A percentile compares a stretch with the other conserved stretches of the same genome.
Conservation (phyloP, 2,113 vertebrate species). For the Athene noctua region DNA sequence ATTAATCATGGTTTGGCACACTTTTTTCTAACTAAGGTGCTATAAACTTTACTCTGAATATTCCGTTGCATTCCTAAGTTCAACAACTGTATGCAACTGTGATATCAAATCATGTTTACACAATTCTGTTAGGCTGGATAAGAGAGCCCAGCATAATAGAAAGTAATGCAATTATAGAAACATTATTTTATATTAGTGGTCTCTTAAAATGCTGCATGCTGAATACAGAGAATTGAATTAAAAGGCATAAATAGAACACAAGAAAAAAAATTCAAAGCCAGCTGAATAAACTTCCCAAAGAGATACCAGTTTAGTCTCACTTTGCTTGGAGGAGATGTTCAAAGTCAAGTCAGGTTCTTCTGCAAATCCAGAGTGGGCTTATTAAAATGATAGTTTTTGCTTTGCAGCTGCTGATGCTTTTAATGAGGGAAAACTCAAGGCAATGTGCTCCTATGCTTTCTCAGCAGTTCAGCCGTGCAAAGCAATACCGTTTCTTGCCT, state of each 20-base stretch:
- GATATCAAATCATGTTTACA: neutral
- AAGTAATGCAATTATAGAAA: slow-evolving; percentile 43
- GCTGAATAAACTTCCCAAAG: neutral
- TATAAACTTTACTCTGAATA: neutral
- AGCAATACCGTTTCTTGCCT: neutral
- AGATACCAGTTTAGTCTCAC: neutral
- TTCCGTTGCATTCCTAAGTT: neutral
- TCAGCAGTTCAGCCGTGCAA: neutral
- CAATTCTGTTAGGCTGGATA: slow-evolving; percentile 9
- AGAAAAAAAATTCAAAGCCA: neutral
- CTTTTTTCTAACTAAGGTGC: neutral
- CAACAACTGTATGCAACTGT: neutral
- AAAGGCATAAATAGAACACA: slow-evolving; percentile 45
- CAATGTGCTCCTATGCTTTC: neutral
- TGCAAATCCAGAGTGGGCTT: neutral
- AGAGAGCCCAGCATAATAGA: slow-evolving; percentile 10
- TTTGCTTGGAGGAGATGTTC: neutral
- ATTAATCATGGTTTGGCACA: neutral
- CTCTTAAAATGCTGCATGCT: slow-evolving; percentile 10
- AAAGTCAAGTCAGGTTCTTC: neutral
- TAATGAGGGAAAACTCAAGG: neutral
- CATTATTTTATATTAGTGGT: neutral
- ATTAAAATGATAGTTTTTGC: neutral
- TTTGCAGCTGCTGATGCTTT: neutral
- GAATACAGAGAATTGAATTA: slow-evolving; percentile 53